Base-by-base conservation (phyloP, 2,888 invertebrate genomes). In the Psococerastis gibbosa region DNA sequence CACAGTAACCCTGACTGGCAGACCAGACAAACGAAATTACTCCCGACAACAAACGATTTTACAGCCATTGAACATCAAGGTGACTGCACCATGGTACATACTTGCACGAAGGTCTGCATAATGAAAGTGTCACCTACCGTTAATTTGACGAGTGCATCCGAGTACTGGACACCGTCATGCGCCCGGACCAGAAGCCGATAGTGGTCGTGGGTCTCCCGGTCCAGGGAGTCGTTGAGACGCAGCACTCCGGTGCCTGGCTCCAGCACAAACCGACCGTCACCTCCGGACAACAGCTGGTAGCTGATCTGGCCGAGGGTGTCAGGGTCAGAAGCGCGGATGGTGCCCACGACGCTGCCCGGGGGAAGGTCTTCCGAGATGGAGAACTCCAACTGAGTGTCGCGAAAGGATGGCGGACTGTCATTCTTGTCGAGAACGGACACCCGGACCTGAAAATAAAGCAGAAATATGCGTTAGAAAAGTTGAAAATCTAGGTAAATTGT, bases 391-490 rank as follows among this genome's bases (percentile, higher is more conserved):
- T 78, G 78, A 27, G 77, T 72, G 49, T 78, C 74, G 52, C 73
- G 74, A 68, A 88, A 87, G 44, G 77, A 73, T 3, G 94, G 94
- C n/a, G 91, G 88, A 55, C 85, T 88, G 67, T 94, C 94, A 62
- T 94, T 94, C 63, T 81, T 82, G 65, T 94, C 94, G 59, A 83
- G 61, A 43, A 92, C 78, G 45, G 74, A 75, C 52, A 92, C 76
- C 61, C 74, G 75, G 53, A 89, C 81, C 89, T 91, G 76, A 18
- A 72, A 73, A 53, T 45, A 46, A 35, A n/a, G n/a, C n/a, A n/a
- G n/a, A n/a, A n/a, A n/a, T n/a, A n/a, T n/a, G n/a, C n/a, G n/a
- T n/a, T n/a, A n/a, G n/a, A n/a, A n/a, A n/a, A n/a, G n/a, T n/a
- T n/a, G n/a, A n/a, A n/a, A n/a, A n/a, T n/a, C n/a, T n/a, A n/a